Percentiles rank a stretch among this genome's conserved stretches.
phyloP scores from a whole-genome alignment of 2,113 vertebrate species.

The Andinoacara biseriatus region DNA sequence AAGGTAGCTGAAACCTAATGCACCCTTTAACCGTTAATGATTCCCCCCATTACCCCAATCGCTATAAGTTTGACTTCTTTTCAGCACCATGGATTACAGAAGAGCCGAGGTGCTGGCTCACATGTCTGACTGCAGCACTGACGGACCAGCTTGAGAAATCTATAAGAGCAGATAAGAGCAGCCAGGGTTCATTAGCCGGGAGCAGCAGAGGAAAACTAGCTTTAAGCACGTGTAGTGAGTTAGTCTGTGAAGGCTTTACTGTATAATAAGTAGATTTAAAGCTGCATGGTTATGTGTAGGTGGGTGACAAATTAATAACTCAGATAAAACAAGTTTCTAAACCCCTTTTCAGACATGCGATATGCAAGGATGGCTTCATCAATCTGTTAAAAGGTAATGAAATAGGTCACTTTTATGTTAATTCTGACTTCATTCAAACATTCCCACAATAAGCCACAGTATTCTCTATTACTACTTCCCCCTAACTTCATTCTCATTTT shows the following conservation, averaged over 20 bases:
- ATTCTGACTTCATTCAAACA: background rate
- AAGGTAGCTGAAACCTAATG: conserved; percentile 47
- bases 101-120: conserved; percentile 35
- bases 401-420: background rate
- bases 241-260: background rate
- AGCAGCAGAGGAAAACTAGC: conserved; percentile 37
- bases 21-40: conserved; percentile 58
- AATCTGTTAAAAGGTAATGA: background rate
- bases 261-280: background rate
- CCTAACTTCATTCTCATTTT: background rate
- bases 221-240: background rate
- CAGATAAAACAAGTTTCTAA: background rate
- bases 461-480: background rate
- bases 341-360: background rate
- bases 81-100: conserved; percentile 61
- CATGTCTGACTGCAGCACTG: conserved; percentile 34
- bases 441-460: background rate
- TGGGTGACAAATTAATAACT: background rate
- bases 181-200: conserved; percentile 58
- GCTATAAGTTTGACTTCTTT: conserved; percentile 57
- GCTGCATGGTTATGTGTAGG: background rate
- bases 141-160: conserved; percentile 59
- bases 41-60: conserved; percentile 63
- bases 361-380: background rate
- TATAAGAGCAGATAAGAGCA: conserved; percentile 64